Evolutionary conservation across 1,140 invertebrate species (phyloP).

Genomic region (Lasioglossum baleicum): DNA sequence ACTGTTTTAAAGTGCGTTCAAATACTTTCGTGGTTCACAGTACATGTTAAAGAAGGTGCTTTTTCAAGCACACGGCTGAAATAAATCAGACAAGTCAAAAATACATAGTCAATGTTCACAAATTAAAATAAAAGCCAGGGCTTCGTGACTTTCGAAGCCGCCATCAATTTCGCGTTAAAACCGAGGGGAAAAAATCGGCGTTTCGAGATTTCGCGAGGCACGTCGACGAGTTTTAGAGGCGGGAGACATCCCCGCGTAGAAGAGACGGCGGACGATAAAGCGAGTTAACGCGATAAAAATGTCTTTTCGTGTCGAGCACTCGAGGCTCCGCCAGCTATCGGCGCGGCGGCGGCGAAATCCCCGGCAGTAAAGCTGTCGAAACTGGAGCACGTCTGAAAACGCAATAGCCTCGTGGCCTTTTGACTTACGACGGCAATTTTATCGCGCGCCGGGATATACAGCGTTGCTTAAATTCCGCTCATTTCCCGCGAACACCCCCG

Average conservation of each 20-base stretch:
- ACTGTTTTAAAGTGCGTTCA: too few species aligned
- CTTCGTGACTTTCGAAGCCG: too few species aligned
- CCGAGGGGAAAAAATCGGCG: too few species aligned
- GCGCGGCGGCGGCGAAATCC: conserved; percentile 18
- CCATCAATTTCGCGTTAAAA: too few species aligned
- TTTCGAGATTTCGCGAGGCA: neutral
- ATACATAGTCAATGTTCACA: too few species aligned
- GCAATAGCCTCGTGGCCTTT: conserved; percentile 36
- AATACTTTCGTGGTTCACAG: too few species aligned
- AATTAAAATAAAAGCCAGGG: too few species aligned
- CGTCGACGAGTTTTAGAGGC: neutral
- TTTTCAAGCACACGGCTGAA: too few species aligned
- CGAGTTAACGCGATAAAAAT: conserved; percentile 45
- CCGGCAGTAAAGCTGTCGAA: conserved; percentile 49
- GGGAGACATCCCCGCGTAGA: neutral
- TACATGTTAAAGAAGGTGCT: too few species aligned
- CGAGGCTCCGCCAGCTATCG: conserved; percentile 1
- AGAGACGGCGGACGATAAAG: conserved; percentile 21
- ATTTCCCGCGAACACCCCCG: neutral
- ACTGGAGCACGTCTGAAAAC: conserved; percentile 26
- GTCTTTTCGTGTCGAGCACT: conserved; percentile 17
- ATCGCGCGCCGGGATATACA: conserved; percentile 31
- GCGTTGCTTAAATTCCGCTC: conserved; percentile 6
- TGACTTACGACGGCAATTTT: conserved; percentile 50
- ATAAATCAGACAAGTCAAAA: too few species aligned